Percentiles rank a stretch among this genome's conserved stretches.
phyloP scores from a whole-genome alignment of 2,113 vertebrate species.

The Tachuris rubrigastra region DNA sequence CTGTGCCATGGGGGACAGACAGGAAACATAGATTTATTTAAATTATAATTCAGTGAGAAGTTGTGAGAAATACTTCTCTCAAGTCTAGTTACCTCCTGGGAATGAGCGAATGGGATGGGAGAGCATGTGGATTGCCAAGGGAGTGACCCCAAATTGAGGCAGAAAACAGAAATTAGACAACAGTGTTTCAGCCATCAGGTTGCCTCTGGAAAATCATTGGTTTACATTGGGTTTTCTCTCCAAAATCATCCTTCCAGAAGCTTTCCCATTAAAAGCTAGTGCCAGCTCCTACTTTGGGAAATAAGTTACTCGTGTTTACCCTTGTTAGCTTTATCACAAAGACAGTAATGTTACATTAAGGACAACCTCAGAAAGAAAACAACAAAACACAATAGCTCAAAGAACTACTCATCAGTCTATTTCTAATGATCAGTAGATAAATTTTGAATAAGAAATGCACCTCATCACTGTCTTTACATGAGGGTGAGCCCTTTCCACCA shows the following conservation, averaged over 20 bases:
- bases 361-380: background rate
- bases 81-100: background rate
- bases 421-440: background rate
- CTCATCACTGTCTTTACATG: constrained; percentile 84
- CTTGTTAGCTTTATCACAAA: background rate
- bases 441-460: constrained; percentile 68
- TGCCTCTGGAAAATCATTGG: background rate
- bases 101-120: background rate
- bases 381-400: background rate
- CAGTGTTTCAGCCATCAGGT: background rate
- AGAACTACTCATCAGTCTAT: background rate
- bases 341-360: background rate
- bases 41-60: background rate
- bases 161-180: background rate
- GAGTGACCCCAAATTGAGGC: background rate
- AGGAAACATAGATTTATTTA: constrained; percentile 7
- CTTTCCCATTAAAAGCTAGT: background rate
- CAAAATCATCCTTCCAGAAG: background rate
- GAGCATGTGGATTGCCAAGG: background rate
- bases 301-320: background rate
- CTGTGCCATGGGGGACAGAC: background rate
- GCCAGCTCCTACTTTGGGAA: background rate
- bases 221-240: background rate
- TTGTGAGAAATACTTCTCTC: background rate
- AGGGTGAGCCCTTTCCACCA: constrained; percentile 83